A percentile compares a stretch with the other conserved stretches of the same genome.
Conservation (phyloP, 2,797 vertebrate species). For the Anableps anableps region DNA sequence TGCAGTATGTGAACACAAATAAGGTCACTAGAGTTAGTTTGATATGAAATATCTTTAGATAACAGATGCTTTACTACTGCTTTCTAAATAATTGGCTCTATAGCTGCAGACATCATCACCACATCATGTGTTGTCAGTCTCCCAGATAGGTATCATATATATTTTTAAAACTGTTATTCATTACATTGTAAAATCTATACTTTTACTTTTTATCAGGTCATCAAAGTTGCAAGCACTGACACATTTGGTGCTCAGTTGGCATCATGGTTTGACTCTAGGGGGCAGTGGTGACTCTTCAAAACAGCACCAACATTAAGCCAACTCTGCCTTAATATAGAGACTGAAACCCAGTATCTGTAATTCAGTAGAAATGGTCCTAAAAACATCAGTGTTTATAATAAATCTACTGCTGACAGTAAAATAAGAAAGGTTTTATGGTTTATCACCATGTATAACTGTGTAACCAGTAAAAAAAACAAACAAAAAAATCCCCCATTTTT, state of each 20-base stretch:
- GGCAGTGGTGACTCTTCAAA: conserved; percentile 35
- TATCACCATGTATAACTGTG: not conserved
- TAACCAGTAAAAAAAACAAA: not conserved
- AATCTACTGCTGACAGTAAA: not conserved
- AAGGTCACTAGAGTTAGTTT: not conserved
- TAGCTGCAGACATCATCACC: not conserved
- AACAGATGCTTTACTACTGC: not conserved
- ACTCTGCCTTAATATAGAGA: not conserved
- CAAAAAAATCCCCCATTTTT: not conserved
- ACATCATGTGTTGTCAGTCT: conserved; percentile 1
- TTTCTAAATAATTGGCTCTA: not conserved
- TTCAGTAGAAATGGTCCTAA: not conserved
- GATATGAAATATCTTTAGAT: not conserved
- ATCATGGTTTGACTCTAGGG: conserved; percentile 20
- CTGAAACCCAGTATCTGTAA: not conserved
- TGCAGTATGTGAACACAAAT: not conserved
- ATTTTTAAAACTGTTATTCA: not conserved
- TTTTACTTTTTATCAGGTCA: no score
- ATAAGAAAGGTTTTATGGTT: not conserved
- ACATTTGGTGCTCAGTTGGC: not conserved
- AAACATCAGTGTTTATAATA: not conserved
- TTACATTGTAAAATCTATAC: not conserved
- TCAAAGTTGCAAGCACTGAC: not conserved
- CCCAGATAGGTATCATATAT: conserved; percentile 15
- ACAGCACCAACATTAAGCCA: not conserved